Evolutionary conservation across 2,888 invertebrate genomes (phyloP), one percentile per base, ranked within the genome.

Genomic region (Agrotis puta): DNA sequence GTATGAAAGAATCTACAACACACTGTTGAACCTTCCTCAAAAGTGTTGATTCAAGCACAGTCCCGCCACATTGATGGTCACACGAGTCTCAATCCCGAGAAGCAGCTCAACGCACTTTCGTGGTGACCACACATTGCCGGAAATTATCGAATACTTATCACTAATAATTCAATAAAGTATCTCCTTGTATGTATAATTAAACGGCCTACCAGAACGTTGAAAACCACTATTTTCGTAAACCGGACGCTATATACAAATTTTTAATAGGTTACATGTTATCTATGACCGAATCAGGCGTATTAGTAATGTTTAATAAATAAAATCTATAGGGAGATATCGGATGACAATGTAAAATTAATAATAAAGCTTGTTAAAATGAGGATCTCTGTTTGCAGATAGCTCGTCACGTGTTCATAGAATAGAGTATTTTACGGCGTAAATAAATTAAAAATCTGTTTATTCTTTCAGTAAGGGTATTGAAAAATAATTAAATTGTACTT

Each of bases 91-190:
- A 81, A 83, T 87, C 83, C 88, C 77, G 58, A 84, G 86, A 85
- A 85, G 76, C 73, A 70, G 79, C 81, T 83, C 79, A 76, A 85
- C 84, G 85, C 86, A 88, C 87, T 84, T 84, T 75, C 77, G 81
- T 81, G 85, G 86, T 83, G 85, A 85, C 86, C 83, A 85, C 86
- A 78, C 85, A 77, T 85, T 79, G 82, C 89, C 90, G 91, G 91
- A 91, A 88, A 88, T 86, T 82, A 83, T 86, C 81, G 83, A 87
- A 90, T 91, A 87, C 83, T 85, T 88, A 84, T 83, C 69, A 64
- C 73, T 73, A 79, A 85, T 84, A 76, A 74, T 83, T 59, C 74
- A 77, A 85, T 83, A 80, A 82, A 76, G 64, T 79, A 80, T 79
- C 68, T 57, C 63, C 71, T 77, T 78, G 71, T 69, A 73, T 74